These are phyloP conservation scores for Cataglyphis cursor DNA, from an alignment of 2,888 invertebrate genomes.

Conservation along the genomic window DNA sequence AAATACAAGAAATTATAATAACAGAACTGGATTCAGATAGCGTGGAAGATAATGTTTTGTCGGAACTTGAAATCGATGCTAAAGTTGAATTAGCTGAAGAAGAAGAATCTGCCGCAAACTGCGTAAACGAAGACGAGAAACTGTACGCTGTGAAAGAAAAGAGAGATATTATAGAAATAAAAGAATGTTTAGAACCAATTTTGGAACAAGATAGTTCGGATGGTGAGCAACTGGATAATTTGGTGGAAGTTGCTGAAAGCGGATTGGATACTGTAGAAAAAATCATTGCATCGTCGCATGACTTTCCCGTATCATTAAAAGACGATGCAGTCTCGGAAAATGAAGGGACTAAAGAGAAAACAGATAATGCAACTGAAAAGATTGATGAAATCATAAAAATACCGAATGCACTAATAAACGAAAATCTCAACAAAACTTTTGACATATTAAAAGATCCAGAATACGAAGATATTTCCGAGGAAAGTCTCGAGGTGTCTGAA, in stretches of 20 bases:
- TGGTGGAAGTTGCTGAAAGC: slow-evolving; percentile 78
- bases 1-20: slow-evolving; percentile 64
- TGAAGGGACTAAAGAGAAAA: slow-evolving; percentile 20
- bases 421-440: slow-evolving; percentile 61
- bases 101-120: slow-evolving; percentile 5
- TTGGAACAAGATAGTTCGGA: slow-evolving; percentile 79
- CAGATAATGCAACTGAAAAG: slow-evolving; percentile 12
- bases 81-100: slow-evolving; percentile 73
- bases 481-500: slow-evolving; percentile 84
- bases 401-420: neutral
- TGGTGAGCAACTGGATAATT: slow-evolving; percentile 81
- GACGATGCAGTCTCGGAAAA: neutral
- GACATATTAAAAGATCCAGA: slow-evolving; percentile 80
- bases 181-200: slow-evolving; percentile 56
- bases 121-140: neutral
- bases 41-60: slow-evolving; percentile 66
- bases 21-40: slow-evolving; percentile 66
- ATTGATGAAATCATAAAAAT: neutral
- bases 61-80: slow-evolving; percentile 73
- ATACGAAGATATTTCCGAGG: slow-evolving; percentile 85
- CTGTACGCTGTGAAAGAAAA: neutral
- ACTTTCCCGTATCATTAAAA: slow-evolving; percentile 15
- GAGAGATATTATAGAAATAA: slow-evolving; percentile 15
- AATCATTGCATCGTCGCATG: neutral
- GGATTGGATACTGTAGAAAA: slow-evolving; percentile 77